Conservation (phyloP, 2,888 invertebrate species). For the Penaeus monodon region DNA sequence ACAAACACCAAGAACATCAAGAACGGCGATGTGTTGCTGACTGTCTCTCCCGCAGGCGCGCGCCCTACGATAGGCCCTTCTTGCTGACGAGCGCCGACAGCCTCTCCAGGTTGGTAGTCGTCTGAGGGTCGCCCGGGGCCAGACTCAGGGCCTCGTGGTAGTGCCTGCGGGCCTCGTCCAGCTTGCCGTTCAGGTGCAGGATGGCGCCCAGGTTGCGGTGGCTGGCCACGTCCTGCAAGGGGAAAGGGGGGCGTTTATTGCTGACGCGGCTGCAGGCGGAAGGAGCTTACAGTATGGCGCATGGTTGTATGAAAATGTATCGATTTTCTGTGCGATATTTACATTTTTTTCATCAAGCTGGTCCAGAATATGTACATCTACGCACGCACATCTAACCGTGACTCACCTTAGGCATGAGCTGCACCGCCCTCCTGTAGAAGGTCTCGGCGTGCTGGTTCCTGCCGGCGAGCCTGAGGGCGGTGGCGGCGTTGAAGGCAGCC, state of each 20-base stretch:
- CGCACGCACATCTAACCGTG: not conserved
- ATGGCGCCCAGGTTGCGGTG: slow-evolving; percentile 64
- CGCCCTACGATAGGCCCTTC: slow-evolving; percentile 36
- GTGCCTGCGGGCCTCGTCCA: slow-evolving; percentile 60
- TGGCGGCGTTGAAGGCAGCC: slow-evolving; percentile 72
- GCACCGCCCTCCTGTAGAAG: slow-evolving; percentile 70
- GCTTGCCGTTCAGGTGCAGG: slow-evolving; percentile 62
- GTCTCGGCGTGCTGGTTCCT: slow-evolving; percentile 70
- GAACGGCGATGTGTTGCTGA: too few relatives aligned
- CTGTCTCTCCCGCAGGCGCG: not conserved
- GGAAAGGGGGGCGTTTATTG: not conserved
- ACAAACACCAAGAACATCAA: not conserved
- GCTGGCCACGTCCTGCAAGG: slow-evolving; percentile 60
- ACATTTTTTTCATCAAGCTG: too few relatives aligned
- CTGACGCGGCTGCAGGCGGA: not conserved
- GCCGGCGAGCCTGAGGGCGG: slow-evolving; percentile 70
- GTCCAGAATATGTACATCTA: not conserved
- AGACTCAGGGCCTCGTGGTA: slow-evolving; percentile 60
- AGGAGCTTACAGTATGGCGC: slow-evolving; percentile 1
- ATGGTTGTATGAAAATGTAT: not conserved
- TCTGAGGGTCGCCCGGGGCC: slow-evolving; percentile 63
- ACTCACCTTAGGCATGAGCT: slow-evolving; percentile 70
- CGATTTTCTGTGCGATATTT: too few relatives aligned
- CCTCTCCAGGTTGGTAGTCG: slow-evolving; percentile 61
- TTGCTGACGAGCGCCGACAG: slow-evolving; percentile 51